A percentile compares a stretch with the other conserved stretches of the same genome.
Conservation (phyloP, 1,140 invertebrate species). For the Aphelenchoides besseyi region DNA sequence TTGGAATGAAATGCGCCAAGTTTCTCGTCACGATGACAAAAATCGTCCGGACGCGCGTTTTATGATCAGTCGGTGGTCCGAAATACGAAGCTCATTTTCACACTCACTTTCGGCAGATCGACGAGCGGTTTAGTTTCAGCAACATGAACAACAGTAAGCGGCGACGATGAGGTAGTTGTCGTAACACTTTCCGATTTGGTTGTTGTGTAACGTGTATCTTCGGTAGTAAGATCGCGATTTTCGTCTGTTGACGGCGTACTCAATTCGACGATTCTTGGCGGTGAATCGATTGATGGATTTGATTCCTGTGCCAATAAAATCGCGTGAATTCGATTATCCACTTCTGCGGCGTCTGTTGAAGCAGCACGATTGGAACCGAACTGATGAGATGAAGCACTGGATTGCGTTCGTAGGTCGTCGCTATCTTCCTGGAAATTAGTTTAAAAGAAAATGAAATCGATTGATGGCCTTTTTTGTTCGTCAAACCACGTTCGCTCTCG, state of each 20-base stretch:
- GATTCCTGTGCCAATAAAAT: slow-evolving; percentile 1
- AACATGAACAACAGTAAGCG: not conserved
- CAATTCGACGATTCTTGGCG: slow-evolving; percentile 18
- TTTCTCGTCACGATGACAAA: too few relatives aligned
- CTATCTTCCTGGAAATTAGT: slow-evolving; percentile 39
- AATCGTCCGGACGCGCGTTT: too few relatives aligned
- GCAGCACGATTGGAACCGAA: not conserved
- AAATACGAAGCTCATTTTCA: too few relatives aligned
- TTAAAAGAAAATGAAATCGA: not conserved
- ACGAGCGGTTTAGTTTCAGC: too few relatives aligned
- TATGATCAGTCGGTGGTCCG: too few relatives aligned
- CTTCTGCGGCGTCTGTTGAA: not conserved
- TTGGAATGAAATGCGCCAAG: too few relatives aligned
- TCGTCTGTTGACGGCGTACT: slow-evolving; percentile 9
- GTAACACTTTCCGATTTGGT: too few relatives aligned
- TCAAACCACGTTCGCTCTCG: not conserved
- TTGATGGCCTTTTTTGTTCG: not conserved
- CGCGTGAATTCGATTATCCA: not conserved
- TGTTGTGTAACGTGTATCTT: too few relatives aligned
- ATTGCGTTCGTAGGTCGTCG: slow-evolving; percentile 38
- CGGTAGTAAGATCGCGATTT: not conserved
- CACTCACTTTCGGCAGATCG: too few relatives aligned
- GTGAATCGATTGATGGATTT: not conserved
- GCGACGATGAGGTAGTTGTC: not conserved
- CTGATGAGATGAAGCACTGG: slow-evolving; percentile 33